Evolutionary conservation across 2,888 invertebrate genomes (phyloP), one percentile per base, ranked within the genome.

Genomic region (Lordiphosa andalusiaca): DNA sequence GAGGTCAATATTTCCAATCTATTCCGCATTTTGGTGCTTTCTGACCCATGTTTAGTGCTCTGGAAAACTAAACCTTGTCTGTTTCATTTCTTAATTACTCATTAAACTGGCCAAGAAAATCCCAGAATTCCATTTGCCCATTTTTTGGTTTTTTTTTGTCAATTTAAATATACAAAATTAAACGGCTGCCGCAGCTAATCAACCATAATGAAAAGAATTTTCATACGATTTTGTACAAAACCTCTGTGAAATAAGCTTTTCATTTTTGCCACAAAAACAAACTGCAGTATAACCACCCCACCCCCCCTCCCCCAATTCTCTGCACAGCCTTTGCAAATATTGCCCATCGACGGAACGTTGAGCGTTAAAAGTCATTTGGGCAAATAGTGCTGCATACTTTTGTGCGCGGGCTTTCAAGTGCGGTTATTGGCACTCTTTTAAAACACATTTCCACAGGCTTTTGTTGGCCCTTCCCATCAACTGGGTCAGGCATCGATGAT

Each of bases 301-400:
- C 16, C 16, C 44, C 30, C 25, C n/a, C 13, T 7, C 4, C 4
- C 4, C 41, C 2, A 25, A 41, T 13, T 16, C 44, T 21, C 19
- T 36, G 7, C 16, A 36, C 35, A 36, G 47, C 33, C 37, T 10
- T 44, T 54, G 71, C 69, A 72, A 77, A 78, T 82, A 82, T 82
- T 62, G 72, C 65, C 65, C 53, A 75, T 64, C 63, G 58, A 60
- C 40, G 39, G 58, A 55, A 56, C 61, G 54, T 35, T 42, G 59
- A 48, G 67, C 54, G 44, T 62, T 61, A 67, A 69, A 82, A 82
- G 73, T 82, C 73, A 78, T 75, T 77, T 77, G 36, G 60, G 57
- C 63, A 54, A 80, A 77, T 82, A 72, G 62, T 63, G 76, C 64
- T 61, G 83, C 73, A 82, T 69, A 80, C 69, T 77, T 77, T 80